Conservation (phyloP, 2,797 vertebrate genomes). For the Ptychadena robeensis region DNA sequence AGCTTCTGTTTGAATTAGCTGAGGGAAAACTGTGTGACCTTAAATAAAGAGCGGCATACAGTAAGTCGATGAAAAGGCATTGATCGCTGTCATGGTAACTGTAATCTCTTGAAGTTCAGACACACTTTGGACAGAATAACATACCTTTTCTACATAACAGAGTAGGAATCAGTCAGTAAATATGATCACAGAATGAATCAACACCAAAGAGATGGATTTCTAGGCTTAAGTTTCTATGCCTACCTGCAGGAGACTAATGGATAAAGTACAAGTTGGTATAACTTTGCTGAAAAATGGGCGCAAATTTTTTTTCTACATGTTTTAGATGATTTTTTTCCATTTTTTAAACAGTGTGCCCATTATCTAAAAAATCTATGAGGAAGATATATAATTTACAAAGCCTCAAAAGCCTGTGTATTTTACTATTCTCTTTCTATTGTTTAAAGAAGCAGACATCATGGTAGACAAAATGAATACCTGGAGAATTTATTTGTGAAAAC, state of each 20-base stretch:
- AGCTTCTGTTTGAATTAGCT: conserved; percentile 18
- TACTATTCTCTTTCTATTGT: not conserved
- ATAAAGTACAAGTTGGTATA: conserved; percentile 2
- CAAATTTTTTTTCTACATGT: not conserved
- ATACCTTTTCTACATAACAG: conserved; percentile 21
- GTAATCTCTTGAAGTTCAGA: conserved; percentile 36
- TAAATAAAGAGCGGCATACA: conserved; percentile 38
- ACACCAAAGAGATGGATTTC: not conserved
- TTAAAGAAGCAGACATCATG: not conserved
- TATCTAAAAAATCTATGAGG: too few relatives aligned
- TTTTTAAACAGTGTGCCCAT: not conserved
- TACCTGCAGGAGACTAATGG: not conserved
- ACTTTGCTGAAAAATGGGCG: not conserved
- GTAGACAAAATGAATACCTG: not conserved
- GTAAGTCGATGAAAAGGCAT: conserved; percentile 38
- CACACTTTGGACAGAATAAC: conserved; percentile 23
- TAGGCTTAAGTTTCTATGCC: not conserved
- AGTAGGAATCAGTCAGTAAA: conserved; percentile 30
- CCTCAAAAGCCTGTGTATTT: not conserved
- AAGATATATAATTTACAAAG: not conserved
- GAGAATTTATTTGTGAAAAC: not conserved
- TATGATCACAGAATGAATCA: conserved; percentile 10
- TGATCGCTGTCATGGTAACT: conserved; percentile 55
- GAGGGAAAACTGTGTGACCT: conserved; percentile 30
- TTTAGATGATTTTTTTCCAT: not conserved